Evolutionary conservation across 2,113 vertebrate genomes (phyloP).

Genomic region (Actinemys pallida): DNA sequence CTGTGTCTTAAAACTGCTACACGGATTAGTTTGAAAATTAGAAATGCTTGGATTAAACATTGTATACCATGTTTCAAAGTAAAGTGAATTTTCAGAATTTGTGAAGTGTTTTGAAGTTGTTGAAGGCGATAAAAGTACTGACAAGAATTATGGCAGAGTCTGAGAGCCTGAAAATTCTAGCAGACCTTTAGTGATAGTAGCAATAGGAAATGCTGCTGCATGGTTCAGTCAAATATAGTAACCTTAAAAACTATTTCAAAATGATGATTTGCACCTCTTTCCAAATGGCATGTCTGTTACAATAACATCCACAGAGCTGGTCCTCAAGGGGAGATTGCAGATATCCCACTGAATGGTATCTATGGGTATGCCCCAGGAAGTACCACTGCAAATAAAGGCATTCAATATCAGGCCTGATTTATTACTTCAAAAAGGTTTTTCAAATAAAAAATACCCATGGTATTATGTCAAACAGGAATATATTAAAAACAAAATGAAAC

Average conservation of each 20-base stretch:
- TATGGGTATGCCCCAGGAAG: slow-evolving; percentile 84
- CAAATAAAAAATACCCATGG: neutral
- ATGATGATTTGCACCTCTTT: slow-evolving; percentile 86
- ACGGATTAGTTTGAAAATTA: neutral
- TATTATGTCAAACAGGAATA: accelerated
- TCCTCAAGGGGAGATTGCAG: slow-evolving; percentile 89
- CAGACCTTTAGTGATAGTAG: neutral
- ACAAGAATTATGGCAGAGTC: neutral
- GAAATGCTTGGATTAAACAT: neutral
- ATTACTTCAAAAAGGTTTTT: neutral
- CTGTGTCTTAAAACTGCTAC: neutral
- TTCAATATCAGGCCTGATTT: neutral
- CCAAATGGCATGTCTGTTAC: slow-evolving; percentile 98
- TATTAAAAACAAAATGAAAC: neutral
- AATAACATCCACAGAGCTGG: slow-evolving; percentile 90
- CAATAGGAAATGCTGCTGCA: accelerated
- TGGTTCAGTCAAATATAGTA: neutral
- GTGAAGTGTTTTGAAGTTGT: neutral
- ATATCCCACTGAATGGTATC: slow-evolving; percentile 93
- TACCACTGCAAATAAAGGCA: slow-evolving; percentile 70
- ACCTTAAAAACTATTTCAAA: neutral
- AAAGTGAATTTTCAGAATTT: neutral
- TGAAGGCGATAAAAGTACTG: neutral
- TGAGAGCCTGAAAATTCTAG: neutral
- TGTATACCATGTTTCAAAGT: neutral